A percentile compares a stretch with the other conserved stretches of the same genome.
These are phyloP conservation scores for Plecotus auritus DNA, from an alignment of 2,113 vertebrate genomes.

Conservation along the genomic window DNA sequence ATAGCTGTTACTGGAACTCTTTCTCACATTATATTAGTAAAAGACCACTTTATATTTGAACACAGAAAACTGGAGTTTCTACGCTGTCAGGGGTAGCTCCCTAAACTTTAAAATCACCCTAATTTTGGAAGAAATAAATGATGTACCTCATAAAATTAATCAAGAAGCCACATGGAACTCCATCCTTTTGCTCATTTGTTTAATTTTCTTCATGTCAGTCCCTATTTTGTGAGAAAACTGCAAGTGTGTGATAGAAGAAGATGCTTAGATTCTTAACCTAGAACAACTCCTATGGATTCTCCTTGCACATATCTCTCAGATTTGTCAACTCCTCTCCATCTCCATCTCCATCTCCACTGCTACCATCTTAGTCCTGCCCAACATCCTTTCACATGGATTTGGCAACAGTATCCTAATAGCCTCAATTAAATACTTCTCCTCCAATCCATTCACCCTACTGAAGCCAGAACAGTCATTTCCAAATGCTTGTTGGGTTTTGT, in stretches of 20 bases:
- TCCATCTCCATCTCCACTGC: neutral
- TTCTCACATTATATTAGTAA: neutral
- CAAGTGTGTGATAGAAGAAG: neutral
- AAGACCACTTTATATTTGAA: neutral
- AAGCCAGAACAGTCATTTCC: neutral
- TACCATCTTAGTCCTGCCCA: neutral
- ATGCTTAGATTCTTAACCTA: neutral
- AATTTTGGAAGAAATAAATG: neutral
- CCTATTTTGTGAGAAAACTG: neutral
- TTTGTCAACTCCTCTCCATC: neutral
- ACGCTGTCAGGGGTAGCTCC: neutral
- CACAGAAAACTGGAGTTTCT: neutral
- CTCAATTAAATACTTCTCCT: neutral
- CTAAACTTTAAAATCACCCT: neutral
- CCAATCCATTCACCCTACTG: neutral
- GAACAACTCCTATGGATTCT: neutral
- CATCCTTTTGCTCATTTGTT: neutral
- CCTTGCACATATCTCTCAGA: neutral
- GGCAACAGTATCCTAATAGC: neutral
- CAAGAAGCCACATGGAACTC: neutral
- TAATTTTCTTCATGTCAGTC: neutral
- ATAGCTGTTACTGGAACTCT: neutral
- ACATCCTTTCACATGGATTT: neutral
- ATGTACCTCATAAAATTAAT: neutral
- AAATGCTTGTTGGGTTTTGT: neutral